Conservation (phyloP, 2,113 vertebrate species). For the Catharus bicknelli region DNA sequence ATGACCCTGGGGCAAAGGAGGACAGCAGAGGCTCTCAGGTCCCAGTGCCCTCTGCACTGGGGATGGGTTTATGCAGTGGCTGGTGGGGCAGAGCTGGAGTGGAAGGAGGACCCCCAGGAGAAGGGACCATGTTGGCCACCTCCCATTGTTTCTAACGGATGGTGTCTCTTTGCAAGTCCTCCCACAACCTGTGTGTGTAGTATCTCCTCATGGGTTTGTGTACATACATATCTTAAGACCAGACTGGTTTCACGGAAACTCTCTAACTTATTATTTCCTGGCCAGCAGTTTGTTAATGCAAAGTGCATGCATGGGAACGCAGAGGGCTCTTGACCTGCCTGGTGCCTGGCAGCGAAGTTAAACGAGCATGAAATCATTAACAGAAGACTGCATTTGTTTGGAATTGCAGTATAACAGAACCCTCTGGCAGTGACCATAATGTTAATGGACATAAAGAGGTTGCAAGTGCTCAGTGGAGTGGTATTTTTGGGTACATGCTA, state of each 20-base stretch:
- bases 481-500: background rate
- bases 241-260: background rate
- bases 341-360: background rate
- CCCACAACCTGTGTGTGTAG: fast-evolving
- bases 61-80: background rate
- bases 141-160: background rate
- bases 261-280: background rate
- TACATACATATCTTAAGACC: background rate
- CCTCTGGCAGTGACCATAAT: background rate
- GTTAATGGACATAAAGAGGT: background rate
- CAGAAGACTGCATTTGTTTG: background rate
- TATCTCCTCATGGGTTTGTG: background rate
- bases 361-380: constrained; percentile 9
- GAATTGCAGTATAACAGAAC: background rate
- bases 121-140: fast-evolving
- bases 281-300: background rate
- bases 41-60: background rate
- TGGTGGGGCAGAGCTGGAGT: background rate
- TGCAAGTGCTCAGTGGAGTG: background rate
- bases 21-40: fast-evolving
- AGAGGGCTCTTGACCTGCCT: background rate
- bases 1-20: background rate
- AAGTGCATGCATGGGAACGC: background rate
- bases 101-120: background rate
- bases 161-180: background rate